Percentiles rank a stretch among this genome's conserved stretches.
Conservation (phyloP, 92 coral and sea anemone species). For the Epizoanthus rinbou region DNA sequence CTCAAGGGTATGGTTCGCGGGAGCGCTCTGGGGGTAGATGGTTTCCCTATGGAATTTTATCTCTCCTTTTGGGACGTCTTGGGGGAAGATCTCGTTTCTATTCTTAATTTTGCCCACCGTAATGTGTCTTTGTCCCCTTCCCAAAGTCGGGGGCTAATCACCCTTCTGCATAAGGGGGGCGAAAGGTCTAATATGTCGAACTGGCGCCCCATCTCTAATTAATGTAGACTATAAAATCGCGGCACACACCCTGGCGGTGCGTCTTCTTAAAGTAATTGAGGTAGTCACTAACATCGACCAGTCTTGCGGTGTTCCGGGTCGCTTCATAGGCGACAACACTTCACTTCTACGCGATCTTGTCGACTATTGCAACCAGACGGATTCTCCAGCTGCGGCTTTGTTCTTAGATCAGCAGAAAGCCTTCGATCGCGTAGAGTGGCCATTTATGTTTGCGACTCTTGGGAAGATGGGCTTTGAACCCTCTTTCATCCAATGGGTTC, state of each 20-base stretch:
- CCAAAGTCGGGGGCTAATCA: neutral
- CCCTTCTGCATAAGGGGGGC: neutral
- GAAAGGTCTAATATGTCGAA: neutral
- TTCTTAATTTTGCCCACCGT: neutral
- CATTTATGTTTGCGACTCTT: neutral
- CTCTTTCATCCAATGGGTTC: neutral
- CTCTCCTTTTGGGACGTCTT: neutral
- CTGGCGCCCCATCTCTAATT: neutral
- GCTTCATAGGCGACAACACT: too few relatives aligned
- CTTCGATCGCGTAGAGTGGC: neutral
- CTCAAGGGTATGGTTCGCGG: neutral
- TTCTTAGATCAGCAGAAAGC: too few relatives aligned
- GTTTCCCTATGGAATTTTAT: neutral
- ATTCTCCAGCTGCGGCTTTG: too few relatives aligned
- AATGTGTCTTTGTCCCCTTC: neutral
- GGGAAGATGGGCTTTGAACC: conserved; percentile 1
- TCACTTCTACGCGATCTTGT: too few relatives aligned
- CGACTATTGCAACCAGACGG: too few relatives aligned
- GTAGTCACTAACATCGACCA: too few relatives aligned
- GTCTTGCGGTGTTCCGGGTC: too few relatives aligned
- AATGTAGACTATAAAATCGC: conserved; percentile 18
- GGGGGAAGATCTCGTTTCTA: neutral
- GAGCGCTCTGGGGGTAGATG: neutral
- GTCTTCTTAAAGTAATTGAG: too few relatives aligned
- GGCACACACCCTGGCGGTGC: neutral